These are phyloP conservation scores for Ephydatia muelleri DNA, from an alignment of 37 sponge, comb jelly and placozoan genomes.

Conservation along the genomic window DNA sequence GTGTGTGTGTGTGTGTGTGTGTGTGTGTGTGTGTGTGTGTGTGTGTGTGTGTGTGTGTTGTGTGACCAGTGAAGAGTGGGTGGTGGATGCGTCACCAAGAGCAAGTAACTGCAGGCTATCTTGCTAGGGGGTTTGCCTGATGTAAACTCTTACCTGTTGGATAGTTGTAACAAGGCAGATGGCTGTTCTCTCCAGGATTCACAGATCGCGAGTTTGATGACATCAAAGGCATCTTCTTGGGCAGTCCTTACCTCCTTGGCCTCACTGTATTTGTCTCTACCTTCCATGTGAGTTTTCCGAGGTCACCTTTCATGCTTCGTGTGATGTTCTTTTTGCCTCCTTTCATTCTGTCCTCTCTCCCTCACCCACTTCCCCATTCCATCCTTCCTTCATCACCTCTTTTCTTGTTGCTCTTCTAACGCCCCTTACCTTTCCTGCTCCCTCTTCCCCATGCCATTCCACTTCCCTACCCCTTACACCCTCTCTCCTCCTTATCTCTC, in stretches of 20 bases:
- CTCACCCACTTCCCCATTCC: neutral
- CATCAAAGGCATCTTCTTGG: constrained; percentile 84
- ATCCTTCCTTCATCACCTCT: neutral
- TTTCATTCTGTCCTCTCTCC: neutral
- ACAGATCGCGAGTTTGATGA: constrained; percentile 89
- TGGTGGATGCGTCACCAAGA: too few species aligned
- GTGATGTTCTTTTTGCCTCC: neutral
- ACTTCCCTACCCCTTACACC: too few species aligned
- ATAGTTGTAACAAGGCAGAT: neutral
- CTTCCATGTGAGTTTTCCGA: constrained; percentile 71
- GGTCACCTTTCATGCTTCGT: neutral
- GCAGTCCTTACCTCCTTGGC: constrained; percentile 68
- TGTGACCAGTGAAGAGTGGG: neutral
- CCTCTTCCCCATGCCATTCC: too few species aligned
- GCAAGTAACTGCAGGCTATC: neutral
- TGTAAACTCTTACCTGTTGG: too few species aligned
- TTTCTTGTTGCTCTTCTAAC: neutral
- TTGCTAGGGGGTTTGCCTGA: neutral
- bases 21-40: too few species aligned
- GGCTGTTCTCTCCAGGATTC: constrained; percentile 65
- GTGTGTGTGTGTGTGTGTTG: too few species aligned
- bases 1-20: too few species aligned
- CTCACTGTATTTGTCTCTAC: constrained; percentile 87
- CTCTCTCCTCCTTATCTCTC: neutral
- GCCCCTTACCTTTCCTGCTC: neutral